Evolutionary conservation across 2,888 invertebrate genomes (phyloP), one percentile per base, ranked within the genome.

Genomic region (Hyles lineata): DNA sequence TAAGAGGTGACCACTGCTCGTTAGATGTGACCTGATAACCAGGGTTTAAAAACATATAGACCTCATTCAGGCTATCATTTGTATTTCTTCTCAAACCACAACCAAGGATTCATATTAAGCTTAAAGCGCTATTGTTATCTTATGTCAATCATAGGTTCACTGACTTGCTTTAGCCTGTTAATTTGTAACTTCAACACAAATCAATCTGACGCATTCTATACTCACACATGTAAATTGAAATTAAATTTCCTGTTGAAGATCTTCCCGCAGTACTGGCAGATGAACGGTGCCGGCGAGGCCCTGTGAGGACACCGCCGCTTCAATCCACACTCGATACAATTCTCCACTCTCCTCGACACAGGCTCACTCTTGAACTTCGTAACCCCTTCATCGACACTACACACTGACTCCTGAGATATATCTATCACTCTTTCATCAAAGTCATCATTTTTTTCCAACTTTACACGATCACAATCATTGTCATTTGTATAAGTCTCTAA

Each of bases 191-290:
- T 21, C 3, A 50, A 23, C 52, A 43, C 11, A 17, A 19, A 63
- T 11, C 5, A 11, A n/a, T n/a, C 17, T 61, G 23, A 7, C 50
- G 23, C 17, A 21, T 23, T 61, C 25, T 8, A 55, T 43, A 85
- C 89, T 86, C 76, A 90, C 89, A 89, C 62, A 73, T 91, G 91
- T 21, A 89, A 60, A 63, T 84, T 85, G 50, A 84, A 88, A 77
- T 90, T 91, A 67, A 86, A 89, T 76, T 89, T 91, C 74, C 87
- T 89, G 21, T 78, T 86, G 71, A 91, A 90, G 5, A 83, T 78
- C 79, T 89, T 91, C 5, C 80, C 75, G 70, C 91, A 90, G 61
- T 85, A 79, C 15, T 83, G 84, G 74, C 90, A 90, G 2, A 82
- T 83, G 76, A 82, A 82, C 0, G 77, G 67, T 0, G 74, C 23